Evolutionary conservation across 2,888 invertebrate species (phyloP), one percentile per base, ranked within the genome.

Genomic region (Orchesellides sinensis): DNA sequence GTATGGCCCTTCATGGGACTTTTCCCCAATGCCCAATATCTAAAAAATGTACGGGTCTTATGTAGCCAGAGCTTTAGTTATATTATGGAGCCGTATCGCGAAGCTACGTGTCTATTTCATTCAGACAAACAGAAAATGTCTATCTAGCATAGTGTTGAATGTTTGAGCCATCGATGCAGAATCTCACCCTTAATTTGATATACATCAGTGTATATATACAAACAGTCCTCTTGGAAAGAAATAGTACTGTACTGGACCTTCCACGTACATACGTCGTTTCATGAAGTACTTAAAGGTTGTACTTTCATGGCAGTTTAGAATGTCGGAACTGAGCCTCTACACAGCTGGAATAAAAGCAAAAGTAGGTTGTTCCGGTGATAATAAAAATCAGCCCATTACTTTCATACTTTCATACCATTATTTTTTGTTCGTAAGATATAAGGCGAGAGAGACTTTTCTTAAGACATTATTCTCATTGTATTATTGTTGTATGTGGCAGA

Each of bases 1-100:
- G 81, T 86, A 83, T 83, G 78, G 85, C 82, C 85, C 83, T 83
- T 80, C 83, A 79, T 83, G 73, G 77, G 27, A 70, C 77, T 70
- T 77, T 70, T 86, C 87, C 87, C 87, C 61, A 84, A 86, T 84
- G 87, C 85, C 87, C 87, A 87, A 87, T 87, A 84, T 85, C 80
- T 77, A 80, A 85, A 84, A 84, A 84, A 81, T 74, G 65, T 59
- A 78, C 77, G 65, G 35, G 45, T 35, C 72, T 29, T 70, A n/a
- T 25, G 19, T 23, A n/a, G 40, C 14, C 10, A 40, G n/a, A 40
- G 40, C 40, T 40, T n/a, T 40, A 40, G 4, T 40, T 40, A 40
- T 40, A 40, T 40, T 40, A 40, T 40, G 2, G 40, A 40, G n/a
- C 40, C 59, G n/a, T 25, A 56, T 56, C 14, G 8, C 59, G 75